Evolutionary conservation across 2,113 vertebrate species (phyloP).

Genomic region (Rhegmatorhina hoffmannsi): DNA sequence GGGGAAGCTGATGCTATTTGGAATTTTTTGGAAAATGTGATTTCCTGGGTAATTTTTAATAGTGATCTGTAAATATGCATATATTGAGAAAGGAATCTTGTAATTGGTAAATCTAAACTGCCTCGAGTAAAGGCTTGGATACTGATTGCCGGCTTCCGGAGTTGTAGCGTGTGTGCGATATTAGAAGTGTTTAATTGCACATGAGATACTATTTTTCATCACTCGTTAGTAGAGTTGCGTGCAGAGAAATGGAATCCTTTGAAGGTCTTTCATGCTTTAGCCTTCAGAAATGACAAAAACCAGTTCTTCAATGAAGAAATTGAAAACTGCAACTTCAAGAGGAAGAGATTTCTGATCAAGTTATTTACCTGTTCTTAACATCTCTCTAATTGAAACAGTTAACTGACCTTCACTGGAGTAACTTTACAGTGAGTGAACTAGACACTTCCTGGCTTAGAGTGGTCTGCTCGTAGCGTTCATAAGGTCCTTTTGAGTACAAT

Average conservation of each 20-base stretch:
- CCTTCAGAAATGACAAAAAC: background rate
- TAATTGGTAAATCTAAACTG: background rate
- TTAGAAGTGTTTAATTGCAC: background rate
- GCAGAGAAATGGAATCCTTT: accelerated
- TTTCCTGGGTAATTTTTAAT: background rate
- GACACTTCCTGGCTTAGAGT: background rate
- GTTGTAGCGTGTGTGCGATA: background rate
- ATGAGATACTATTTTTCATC: background rate
- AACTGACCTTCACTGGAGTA: background rate
- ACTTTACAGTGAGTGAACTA: background rate
- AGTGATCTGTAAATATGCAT: background rate
- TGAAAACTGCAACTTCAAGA: background rate
- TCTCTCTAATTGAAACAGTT: background rate
- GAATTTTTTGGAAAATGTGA: background rate
- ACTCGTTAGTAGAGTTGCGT: background rate
- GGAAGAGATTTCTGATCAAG: background rate
- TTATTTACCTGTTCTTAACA: background rate
- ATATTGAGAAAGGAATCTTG: background rate
- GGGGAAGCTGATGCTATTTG: background rate
- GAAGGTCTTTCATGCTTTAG: background rate
- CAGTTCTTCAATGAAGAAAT: background rate
- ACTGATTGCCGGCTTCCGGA: background rate
- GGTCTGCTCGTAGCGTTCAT: background rate
- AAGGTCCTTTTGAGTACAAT: background rate
- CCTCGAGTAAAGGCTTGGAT: background rate